Percentiles rank a stretch among this genome's conserved stretches.
These are phyloP conservation scores for Lithophane semibrunnea DNA, from an alignment of 2,888 invertebrate genomes.

Conservation along the genomic window DNA sequence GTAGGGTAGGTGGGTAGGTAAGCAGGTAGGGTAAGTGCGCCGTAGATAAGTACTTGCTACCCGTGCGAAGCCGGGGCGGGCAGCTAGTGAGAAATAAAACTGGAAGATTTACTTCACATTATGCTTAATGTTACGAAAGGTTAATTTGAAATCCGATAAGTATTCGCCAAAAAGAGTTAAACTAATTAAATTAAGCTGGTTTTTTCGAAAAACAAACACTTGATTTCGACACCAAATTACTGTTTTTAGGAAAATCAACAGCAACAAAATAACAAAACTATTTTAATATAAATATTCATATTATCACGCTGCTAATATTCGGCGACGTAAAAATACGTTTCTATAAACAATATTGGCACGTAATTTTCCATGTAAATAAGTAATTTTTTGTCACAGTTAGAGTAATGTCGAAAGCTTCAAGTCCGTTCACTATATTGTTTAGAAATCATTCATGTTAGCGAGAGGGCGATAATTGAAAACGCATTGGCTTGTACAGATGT, in stretches of 20 bases:
- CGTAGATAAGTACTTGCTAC: too few species aligned
- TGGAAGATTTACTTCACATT: conserved; percentile 3
- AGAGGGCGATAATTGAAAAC: conserved; percentile 83
- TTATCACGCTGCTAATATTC: background rate
- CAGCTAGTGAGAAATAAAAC: conserved; percentile 10
- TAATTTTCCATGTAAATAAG: conserved; percentile 20
- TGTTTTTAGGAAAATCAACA: background rate
- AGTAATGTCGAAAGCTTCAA: conserved; percentile 56
- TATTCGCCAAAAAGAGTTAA: background rate
- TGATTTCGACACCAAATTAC: background rate
- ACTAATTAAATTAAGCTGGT: conserved; percentile 1
- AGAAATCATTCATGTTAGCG: conserved; percentile 79
- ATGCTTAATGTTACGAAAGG: conserved; percentile 15
- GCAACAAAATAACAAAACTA: background rate
- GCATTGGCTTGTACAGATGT: conserved; percentile 70
- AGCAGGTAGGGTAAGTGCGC: too few species aligned
- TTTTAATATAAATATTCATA: background rate
- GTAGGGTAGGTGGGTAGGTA: too few species aligned
- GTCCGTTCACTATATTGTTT: conserved; percentile 79
- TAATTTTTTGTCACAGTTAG: conserved; percentile 23
- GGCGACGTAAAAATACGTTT: background rate
- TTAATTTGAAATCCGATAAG: background rate
- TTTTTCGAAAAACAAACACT: background rate
- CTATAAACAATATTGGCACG: background rate
- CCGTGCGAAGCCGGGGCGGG: too few species aligned